Evolutionary conservation across 2,888 invertebrate species (phyloP).

Genomic region (Hypsopygia costalis): DNA sequence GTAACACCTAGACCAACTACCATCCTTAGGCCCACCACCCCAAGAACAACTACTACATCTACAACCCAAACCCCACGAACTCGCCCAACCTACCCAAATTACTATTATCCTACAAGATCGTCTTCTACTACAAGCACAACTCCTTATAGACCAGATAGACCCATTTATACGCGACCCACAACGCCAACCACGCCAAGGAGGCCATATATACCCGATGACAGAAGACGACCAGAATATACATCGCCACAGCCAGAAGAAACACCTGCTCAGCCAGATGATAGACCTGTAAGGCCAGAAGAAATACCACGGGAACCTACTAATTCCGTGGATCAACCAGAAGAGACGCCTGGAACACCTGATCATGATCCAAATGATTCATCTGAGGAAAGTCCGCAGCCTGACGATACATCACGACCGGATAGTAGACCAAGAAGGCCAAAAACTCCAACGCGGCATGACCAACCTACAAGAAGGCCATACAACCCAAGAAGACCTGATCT

Average conservation of each 20-base stretch:
- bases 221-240: constrained; percentile 1
- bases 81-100: constrained; percentile 17
- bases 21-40: constrained; percentile 14
- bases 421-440: constrained; percentile 22
- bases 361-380: no score
- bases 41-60: constrained; percentile 13
- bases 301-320: neutral
- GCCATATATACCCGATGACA: constrained; percentile 20
- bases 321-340: no score
- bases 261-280: neutral
- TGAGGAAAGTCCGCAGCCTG: constrained; percentile 11
- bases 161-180: constrained; percentile 10
- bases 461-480: neutral
- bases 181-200: constrained; percentile 24
- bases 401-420: constrained; percentile 17
- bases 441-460: constrained; percentile 13
- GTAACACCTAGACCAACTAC: constrained; percentile 11
- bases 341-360: no score
- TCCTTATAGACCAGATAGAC: constrained; percentile 21
- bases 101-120: constrained; percentile 10
- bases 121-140: constrained; percentile 24
- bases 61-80: constrained; percentile 10
- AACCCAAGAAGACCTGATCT: constrained; percentile 18
- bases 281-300: neutral
- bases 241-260: neutral